Evolutionary conservation across 1,140 invertebrate genomes (phyloP).

Genomic region (Apis cerana): DNA sequence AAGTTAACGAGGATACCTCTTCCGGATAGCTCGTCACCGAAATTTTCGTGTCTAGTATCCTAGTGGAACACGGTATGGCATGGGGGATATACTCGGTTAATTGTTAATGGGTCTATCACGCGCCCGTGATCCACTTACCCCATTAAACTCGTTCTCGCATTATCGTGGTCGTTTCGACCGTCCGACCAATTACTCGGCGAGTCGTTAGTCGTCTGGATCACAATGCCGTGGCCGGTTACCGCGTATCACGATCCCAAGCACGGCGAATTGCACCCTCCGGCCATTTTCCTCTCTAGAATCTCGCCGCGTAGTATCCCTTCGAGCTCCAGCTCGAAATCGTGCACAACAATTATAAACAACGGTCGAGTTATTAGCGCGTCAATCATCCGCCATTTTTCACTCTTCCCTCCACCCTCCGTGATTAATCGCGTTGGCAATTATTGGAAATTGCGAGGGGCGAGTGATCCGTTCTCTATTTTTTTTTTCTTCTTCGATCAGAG

Average conservation of each 20-base stretch:
- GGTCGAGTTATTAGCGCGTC: conserved; percentile 38
- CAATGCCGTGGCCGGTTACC: conserved; percentile 26
- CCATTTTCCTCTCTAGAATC: conserved; percentile 10
- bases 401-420: not conserved
- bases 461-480: no score
- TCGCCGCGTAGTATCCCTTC: no score
- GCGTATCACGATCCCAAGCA: conserved; percentile 17
- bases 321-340: no score
- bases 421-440: conserved; percentile 52
- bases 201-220: conserved; percentile 50
- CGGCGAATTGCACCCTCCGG: conserved; percentile 48
- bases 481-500: not conserved
- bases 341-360: conserved; percentile 25
- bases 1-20: no score
- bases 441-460: conserved; percentile 3
- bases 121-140: conserved; percentile 68
- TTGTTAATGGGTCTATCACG: conserved; percentile 60
- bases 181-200: conserved; percentile 50
- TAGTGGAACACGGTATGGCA: no score
- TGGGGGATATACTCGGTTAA: conserved; percentile 43
- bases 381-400: conserved; percentile 13
- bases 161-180: conserved; percentile 49
- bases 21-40: no score
- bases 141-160: conserved; percentile 63
- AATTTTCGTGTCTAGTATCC: no score